Evolutionary conservation across 1,140 invertebrate genomes (phyloP).

Genomic region (Muscidifurax raptorellus): DNA sequence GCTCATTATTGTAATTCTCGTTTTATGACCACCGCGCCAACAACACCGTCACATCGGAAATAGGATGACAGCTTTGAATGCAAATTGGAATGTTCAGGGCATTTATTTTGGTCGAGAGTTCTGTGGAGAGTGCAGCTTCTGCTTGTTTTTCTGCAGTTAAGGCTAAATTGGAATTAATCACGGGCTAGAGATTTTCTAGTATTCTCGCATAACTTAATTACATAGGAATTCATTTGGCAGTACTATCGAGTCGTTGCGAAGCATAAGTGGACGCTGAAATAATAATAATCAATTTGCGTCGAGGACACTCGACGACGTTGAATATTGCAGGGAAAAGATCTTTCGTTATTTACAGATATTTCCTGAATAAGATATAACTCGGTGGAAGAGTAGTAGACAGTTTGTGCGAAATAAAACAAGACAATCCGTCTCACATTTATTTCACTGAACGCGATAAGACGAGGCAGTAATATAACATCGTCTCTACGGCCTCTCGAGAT

Average conservation of each 20-base stretch:
- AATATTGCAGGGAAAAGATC: not conserved
- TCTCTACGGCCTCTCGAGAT: not conserved
- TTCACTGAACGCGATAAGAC: not conserved
- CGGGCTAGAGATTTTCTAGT: no score
- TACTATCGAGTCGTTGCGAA: not conserved
- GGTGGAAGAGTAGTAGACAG: not conserved
- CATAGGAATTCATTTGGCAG: not conserved
- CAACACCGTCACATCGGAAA: not conserved
- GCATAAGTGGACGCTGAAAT: not conserved
- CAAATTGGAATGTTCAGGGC: conserved; percentile 8
- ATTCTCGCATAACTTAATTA: not conserved
- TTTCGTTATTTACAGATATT: not conserved
- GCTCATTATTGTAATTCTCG: conserved; percentile 32
- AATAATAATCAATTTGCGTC: not conserved
- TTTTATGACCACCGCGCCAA: not conserved
- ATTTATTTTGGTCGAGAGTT: not conserved
- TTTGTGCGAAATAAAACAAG: not conserved
- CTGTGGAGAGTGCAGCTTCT: not conserved
- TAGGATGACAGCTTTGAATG: conserved; percentile 6
- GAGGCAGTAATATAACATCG: not conserved
- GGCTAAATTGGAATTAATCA: no score
- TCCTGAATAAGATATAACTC: not conserved
- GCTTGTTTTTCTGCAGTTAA: not conserved
- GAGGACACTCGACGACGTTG: no score
- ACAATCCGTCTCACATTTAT: not conserved